phyloP scores from a whole-genome alignment of 2,888 invertebrate species.

The Acleris literana region DNA sequence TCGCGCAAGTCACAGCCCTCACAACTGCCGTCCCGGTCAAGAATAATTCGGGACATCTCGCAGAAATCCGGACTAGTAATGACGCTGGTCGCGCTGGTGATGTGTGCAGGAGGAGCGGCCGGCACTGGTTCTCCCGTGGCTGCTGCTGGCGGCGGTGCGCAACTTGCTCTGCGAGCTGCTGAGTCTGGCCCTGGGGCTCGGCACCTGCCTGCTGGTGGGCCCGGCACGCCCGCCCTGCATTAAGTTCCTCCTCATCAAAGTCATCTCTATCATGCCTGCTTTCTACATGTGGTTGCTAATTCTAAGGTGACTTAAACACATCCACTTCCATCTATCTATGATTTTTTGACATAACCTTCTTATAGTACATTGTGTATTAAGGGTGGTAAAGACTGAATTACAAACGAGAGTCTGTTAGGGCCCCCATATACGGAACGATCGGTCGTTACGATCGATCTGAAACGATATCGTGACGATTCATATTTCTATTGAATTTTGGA shows the following conservation, averaged over 20 bases:
- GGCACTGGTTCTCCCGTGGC: conserved; percentile 79
- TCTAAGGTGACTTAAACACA: conserved; percentile 60
- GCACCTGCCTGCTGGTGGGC: conserved; percentile 74
- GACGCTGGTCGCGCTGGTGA: background rate
- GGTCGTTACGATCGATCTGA: too few species aligned
- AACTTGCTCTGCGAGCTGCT: conserved; percentile 74
- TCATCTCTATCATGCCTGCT: conserved; percentile 70
- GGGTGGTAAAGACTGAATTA: too few species aligned
- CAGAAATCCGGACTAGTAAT: background rate
- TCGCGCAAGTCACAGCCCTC: too few species aligned
- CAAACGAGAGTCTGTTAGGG: too few species aligned
- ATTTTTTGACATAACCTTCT: too few species aligned
- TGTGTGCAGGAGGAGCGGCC: conserved; percentile 78
- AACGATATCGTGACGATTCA: too few species aligned
- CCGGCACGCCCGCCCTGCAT: conserved; percentile 74
- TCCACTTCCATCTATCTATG: too few species aligned
- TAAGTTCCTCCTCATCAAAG: conserved; percentile 75
- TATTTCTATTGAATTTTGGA: too few species aligned
- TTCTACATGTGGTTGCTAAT: conserved; percentile 81
- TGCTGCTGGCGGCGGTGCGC: conserved; percentile 75
- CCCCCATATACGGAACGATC: too few species aligned
- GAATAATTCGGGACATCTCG: too few species aligned
- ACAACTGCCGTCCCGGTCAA: too few species aligned
- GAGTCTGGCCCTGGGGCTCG: conserved; percentile 73
- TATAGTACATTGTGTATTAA: too few species aligned